Evolutionary conservation across 37 sponge, comb jelly and placozoan genomes (phyloP), one percentile per base, ranked within the genome.

Genomic region (Ephydatia muelleri): DNA sequence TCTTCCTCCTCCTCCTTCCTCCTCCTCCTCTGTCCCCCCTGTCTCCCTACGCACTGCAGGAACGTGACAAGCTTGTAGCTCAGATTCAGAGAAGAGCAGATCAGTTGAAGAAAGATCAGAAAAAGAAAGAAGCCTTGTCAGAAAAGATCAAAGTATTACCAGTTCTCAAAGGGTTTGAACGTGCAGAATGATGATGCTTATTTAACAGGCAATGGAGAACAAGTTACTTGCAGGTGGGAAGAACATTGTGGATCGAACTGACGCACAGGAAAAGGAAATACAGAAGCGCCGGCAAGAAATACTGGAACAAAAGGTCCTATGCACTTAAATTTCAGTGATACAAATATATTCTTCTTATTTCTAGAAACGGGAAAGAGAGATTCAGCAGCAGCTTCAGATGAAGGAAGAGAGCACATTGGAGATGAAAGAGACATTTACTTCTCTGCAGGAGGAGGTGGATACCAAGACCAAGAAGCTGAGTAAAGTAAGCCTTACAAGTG

Each of bases 161-260:
- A 3, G 29, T 80, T 5, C n/a, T 9, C 19, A n/a, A 25, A 43
- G 47, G 6, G 47, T 11, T 43, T 4, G 57, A 21, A 57, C 19
- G 57, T 14, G 16, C 57, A 57, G 19, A 21, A 57, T 57, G 1
- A 16, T 5, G 19, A 13, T 57, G 57, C 16, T 14, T 57, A 33
- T 40, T 16, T 70, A 5, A 0, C 79, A 95, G 91, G 93, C 95
- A 36, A 98, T 98, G 99, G 95, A 98, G 89, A 94, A 97, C 81
- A 98, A 98, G 78, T 89, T 98, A 14, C 87, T 98, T 12, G 92
- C 87, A 16, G 99, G 99, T 34, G 95, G 93, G 2, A 80, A 87
- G 65, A 91, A 84, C 66, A 94, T 96, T 72, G 70, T 83, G 16
- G 94, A 91, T 77, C 78, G 89, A 43, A 86, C 89, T 11, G 84